A percentile compares a stretch with the other conserved stretches of the same genome.
Conservation (phyloP, 2,888 invertebrate species). For the Ephialtes manifestator region DNA sequence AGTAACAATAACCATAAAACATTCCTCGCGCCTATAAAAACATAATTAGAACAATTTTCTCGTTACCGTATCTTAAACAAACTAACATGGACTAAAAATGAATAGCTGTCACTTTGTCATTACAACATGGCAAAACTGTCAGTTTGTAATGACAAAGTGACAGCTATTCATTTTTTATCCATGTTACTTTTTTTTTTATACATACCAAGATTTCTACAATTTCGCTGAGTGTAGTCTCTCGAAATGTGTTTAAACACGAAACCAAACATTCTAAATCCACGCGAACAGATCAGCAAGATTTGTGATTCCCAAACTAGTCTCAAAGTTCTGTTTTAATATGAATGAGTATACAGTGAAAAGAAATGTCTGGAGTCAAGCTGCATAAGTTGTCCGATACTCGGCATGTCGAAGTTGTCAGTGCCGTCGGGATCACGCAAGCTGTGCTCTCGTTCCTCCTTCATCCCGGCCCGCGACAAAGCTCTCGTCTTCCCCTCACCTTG, state of each 20-base stretch:
- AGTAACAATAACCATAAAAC: too few species aligned
- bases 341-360: constrained; percentile 59
- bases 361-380: constrained; percentile 66
- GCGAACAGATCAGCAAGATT: not conserved
- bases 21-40: too few species aligned
- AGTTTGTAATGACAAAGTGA: too few species aligned
- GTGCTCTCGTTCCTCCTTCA: constrained; percentile 74
- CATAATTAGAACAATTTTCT: too few species aligned
- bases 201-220: too few species aligned
- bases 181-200: too few species aligned
- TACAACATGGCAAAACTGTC: too few species aligned
- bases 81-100: too few species aligned
- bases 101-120: too few species aligned
- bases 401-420: constrained; percentile 82
- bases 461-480: constrained; percentile 67
- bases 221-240: not conserved
- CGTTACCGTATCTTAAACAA: too few species aligned
- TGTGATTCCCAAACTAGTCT: not conserved
- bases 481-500: constrained; percentile 65
- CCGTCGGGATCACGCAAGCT: constrained; percentile 84
- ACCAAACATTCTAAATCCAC: not conserved
- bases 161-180: too few species aligned
- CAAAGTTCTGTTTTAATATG: constrained; percentile 50
- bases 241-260: not conserved
- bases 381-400: constrained; percentile 78